Conservation (phyloP, 2,888 invertebrate species). For the Apamea monoglypha region DNA sequence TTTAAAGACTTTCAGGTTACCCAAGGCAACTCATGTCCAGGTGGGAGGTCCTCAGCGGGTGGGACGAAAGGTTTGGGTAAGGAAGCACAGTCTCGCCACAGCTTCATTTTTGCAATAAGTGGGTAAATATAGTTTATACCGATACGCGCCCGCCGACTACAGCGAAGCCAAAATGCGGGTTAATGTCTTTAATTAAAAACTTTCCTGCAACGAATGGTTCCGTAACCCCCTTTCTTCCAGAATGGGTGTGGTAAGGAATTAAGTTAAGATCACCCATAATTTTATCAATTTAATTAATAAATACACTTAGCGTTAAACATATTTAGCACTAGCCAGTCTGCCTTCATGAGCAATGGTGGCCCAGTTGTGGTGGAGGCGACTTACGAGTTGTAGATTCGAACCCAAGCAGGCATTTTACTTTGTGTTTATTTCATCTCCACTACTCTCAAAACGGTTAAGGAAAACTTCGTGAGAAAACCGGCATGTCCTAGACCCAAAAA, state of each 20-base stretch:
- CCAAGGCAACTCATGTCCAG: too few relatives aligned
- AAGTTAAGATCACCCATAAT: neutral
- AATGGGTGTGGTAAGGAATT: neutral
- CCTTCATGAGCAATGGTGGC: neutral
- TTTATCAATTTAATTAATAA: too few relatives aligned
- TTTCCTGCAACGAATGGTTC: neutral
- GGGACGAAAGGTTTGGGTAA: too few relatives aligned
- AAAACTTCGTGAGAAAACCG: too few relatives aligned
- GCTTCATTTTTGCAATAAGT: neutral
- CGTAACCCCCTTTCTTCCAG: neutral
- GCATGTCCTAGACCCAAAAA: too few relatives aligned
- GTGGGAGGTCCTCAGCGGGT: too few relatives aligned
- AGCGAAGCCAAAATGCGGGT: neutral
- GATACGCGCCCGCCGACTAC: neutral
- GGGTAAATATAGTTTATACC: neutral
- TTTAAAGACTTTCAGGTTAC: too few relatives aligned
- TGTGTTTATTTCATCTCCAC: too few relatives aligned
- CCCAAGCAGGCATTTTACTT: too few relatives aligned
- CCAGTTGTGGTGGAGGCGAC: fast-evolving
- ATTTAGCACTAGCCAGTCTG: neutral
- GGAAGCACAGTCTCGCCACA: too few relatives aligned
- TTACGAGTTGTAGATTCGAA: too few relatives aligned
- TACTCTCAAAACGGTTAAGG: too few relatives aligned
- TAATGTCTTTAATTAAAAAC: constrained; percentile 2
- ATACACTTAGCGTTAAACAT: neutral